Conservation (phyloP, 2,113 vertebrate species). For the Cynoglossus semilaevis region DNA sequence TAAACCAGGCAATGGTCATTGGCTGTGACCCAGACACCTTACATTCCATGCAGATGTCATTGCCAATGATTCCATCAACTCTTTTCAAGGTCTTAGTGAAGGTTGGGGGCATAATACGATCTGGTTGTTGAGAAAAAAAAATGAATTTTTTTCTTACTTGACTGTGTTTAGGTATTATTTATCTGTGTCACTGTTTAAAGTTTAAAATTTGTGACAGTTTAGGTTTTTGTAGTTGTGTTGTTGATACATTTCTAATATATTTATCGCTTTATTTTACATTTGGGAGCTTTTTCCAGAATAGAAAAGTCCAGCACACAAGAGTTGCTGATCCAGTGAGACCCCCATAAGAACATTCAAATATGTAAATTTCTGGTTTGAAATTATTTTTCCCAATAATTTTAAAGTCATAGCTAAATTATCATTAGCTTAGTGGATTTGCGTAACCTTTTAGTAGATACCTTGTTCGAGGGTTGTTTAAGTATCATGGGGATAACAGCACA, state of each 20-base stretch:
- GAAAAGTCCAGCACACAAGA: no score
- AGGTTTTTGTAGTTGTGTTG: not conserved
- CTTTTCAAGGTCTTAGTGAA: conserved; percentile 93
- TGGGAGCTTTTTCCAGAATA: no score
- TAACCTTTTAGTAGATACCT: no score
- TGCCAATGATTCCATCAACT: conserved; percentile 81
- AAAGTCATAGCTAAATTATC: no score
- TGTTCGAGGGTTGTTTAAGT: no score
- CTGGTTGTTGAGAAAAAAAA: conserved; percentile 79
- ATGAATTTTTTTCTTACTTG: conserved; percentile 23
- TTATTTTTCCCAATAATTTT: no score
- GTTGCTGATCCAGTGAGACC: no score
- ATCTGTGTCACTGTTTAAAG: not conserved
- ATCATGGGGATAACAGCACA: no score
- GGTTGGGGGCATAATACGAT: conserved; percentile 91
- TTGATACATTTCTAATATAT: not conserved
- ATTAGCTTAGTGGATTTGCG: no score
- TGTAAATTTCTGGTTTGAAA: no score
- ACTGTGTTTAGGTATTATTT: not conserved
- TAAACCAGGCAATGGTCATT: conserved; percentile 91
- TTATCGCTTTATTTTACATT: no score
- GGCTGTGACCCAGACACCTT: conserved; percentile 94
- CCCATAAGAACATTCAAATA: no score
- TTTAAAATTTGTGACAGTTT: not conserved
- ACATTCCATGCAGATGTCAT: conserved; percentile 83